Percentiles rank a stretch among this genome's conserved stretches.
Conservation (phyloP, 2,888 invertebrate genomes). For the Lysandra bellargus region DNA sequence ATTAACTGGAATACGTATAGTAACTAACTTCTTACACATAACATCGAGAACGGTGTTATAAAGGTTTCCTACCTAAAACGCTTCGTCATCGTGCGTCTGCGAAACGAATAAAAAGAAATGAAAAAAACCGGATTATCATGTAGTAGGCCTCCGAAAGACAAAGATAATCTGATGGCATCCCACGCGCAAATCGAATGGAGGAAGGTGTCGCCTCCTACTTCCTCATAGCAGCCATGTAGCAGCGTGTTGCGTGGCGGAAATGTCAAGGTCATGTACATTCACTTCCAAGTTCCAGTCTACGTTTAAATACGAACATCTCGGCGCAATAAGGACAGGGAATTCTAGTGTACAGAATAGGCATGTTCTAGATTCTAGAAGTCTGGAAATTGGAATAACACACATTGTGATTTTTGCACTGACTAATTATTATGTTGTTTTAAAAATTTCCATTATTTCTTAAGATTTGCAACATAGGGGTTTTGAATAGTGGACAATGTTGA, state of each 20-base stretch:
- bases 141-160: background rate
- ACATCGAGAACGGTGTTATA: too few relatives aligned
- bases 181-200: slow-evolving; percentile 39
- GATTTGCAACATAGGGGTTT: background rate
- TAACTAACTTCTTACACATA: too few relatives aligned
- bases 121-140: background rate
- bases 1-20: too few relatives aligned
- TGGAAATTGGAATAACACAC: background rate
- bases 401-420: background rate
- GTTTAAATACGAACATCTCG: background rate
- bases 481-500: background rate
- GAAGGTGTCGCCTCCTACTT: slow-evolving; percentile 55
- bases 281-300: slow-evolving; percentile 66
- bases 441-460: background rate
- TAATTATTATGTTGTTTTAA: too few relatives aligned
- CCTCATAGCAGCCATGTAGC: slow-evolving; percentile 54
- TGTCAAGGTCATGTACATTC: slow-evolving; percentile 74
- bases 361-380: background rate
- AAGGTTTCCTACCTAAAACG: too few relatives aligned
- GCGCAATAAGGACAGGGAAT: background rate
- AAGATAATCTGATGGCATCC: slow-evolving; percentile 20
- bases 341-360: background rate
- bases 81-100: background rate
- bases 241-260: slow-evolving; percentile 56
- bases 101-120: background rate